Conservation (phyloP, 2,888 invertebrate genomes). For the Cheilosia vulpina region DNA sequence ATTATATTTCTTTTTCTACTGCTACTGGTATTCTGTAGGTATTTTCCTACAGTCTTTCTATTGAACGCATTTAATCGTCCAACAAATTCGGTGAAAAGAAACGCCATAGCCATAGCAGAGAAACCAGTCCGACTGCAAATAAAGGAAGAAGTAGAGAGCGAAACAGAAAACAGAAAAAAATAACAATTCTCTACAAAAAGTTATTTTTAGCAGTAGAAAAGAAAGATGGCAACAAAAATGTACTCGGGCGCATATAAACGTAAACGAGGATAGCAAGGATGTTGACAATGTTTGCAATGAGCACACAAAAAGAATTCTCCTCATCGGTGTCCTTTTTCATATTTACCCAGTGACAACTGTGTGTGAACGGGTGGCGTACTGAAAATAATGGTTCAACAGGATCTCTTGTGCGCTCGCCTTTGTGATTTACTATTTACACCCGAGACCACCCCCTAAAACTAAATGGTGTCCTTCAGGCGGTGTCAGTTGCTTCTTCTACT, state of each 20-base stretch:
- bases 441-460: conserved; percentile 14
- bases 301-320: conserved; percentile 62
- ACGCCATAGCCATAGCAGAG: conserved; percentile 6
- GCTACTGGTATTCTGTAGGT: neutral
- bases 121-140: conserved; percentile 46
- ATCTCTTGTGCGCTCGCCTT: conserved; percentile 34
- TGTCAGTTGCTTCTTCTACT: conserved; percentile 59
- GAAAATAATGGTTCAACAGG: conserved; percentile 67
- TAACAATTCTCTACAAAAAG: conserved; percentile 26
- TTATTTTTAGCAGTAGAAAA: conserved; percentile 54
- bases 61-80: conserved; percentile 58
- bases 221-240: conserved; percentile 10
- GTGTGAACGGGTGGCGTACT: conserved; percentile 43
- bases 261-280: conserved; percentile 60
- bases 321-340: conserved; percentile 42
- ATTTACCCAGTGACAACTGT: conserved; percentile 57
- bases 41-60: neutral
- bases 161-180: neutral
- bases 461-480: conserved; percentile 46
- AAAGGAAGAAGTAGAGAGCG: conserved; percentile 12
- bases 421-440: conserved; percentile 63
- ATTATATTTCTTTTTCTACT: conserved; percentile 4
- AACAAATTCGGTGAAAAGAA: conserved; percentile 44
- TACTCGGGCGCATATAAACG: conserved; percentile 37
- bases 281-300: conserved; percentile 68